These are phyloP conservation scores for Myiagra hebetior DNA, from an alignment of 2,113 vertebrate species.

Conservation along the genomic window DNA sequence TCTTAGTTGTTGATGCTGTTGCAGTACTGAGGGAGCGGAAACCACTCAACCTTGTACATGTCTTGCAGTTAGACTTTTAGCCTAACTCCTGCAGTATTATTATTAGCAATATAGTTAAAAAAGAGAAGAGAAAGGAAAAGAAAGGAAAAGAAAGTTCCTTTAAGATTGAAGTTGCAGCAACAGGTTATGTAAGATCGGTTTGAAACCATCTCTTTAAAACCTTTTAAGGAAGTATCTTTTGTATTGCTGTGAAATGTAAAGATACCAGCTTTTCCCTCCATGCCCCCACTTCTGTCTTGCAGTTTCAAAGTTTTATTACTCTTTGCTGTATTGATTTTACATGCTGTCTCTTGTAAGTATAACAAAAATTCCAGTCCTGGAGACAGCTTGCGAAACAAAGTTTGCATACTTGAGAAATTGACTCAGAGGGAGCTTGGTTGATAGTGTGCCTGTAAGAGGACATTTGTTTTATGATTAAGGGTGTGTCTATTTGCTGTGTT, in stretches of 20 bases:
- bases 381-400: slow-evolving; percentile 16
- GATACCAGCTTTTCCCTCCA: not conserved
- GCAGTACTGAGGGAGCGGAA: not conserved
- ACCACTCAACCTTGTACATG: not conserved
- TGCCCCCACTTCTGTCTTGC: not conserved
- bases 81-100: not conserved
- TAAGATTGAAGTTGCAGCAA: not conserved
- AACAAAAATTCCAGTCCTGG: not conserved
- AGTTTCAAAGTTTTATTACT: not conserved
- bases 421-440: not conserved
- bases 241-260: slow-evolving; percentile 1
- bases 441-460: not conserved
- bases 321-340: slow-evolving; percentile 15
- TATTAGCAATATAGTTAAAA: not conserved
- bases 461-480: slow-evolving; percentile 18
- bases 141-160: not conserved
- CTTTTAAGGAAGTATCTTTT: slow-evolving; percentile 47
- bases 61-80: not conserved
- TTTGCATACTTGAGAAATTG: not conserved
- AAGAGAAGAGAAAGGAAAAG: slow-evolving; percentile 8
- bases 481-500: slow-evolving; percentile 7
- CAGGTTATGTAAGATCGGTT: slow-evolving; percentile 10
- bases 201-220: not conserved
- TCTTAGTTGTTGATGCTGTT: not conserved
- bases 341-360: not conserved